These are phyloP conservation scores for Crematogaster levior DNA, from an alignment of 2,888 invertebrate species.

Conservation along the genomic window DNA sequence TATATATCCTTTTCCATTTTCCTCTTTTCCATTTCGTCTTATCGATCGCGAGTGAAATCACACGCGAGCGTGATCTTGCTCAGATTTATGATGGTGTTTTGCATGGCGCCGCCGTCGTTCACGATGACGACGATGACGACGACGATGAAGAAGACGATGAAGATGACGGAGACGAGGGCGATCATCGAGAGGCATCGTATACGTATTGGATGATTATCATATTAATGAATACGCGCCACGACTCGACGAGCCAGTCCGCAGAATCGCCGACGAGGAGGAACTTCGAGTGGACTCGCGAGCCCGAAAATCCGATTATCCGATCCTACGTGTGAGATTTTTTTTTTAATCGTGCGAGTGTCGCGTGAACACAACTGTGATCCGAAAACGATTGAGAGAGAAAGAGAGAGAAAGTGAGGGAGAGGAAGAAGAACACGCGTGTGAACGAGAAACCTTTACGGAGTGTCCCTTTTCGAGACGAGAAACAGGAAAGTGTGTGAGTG, in stretches of 20 bases:
- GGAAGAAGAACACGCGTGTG: not conserved
- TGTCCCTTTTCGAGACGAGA: slow-evolving; percentile 1
- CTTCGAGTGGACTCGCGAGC: slow-evolving; percentile 45
- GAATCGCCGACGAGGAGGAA: slow-evolving; percentile 68
- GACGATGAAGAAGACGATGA: slow-evolving; percentile 54
- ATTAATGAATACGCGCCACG: slow-evolving; percentile 76
- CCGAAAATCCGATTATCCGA: slow-evolving; percentile 19
- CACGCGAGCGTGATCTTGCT: slow-evolving; percentile 40
- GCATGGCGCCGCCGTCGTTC: slow-evolving; percentile 47
- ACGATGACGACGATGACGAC: slow-evolving; percentile 40
- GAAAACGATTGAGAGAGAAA: not conserved
- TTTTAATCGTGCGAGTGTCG: slow-evolving; percentile 14
- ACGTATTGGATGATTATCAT: slow-evolving; percentile 79
- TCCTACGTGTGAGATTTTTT: not conserved
- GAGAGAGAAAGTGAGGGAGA: not conserved
- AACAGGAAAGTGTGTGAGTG: slow-evolving; percentile 48
- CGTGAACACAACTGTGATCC: slow-evolving; percentile 24
- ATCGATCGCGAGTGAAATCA: slow-evolving; percentile 31
- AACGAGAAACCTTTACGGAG: slow-evolving; percentile 20
- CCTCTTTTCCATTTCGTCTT: not conserved
- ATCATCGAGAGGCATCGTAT: slow-evolving; percentile 71
- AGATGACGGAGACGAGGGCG: slow-evolving; percentile 49
- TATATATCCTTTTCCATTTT: not conserved
- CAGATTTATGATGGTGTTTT: slow-evolving; percentile 70
- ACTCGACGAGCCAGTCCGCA: slow-evolving; percentile 67